Evolutionary conservation across 2,113 vertebrate genomes (phyloP).

Genomic region (Polyodon spathula): DNA sequence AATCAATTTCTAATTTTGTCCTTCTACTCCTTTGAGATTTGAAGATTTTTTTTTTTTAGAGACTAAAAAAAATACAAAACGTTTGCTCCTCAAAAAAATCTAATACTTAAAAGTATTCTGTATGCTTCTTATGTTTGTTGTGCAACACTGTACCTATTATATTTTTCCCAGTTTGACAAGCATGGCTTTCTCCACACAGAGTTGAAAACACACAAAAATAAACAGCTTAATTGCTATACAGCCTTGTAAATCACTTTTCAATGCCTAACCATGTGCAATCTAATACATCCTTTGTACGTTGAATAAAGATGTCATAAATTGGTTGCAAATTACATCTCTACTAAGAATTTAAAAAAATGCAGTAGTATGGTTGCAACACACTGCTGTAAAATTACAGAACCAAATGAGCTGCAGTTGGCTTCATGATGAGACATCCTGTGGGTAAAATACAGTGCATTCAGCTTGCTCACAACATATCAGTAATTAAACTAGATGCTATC

Average conservation of each 20-base stretch:
- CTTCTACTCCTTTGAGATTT: too few relatives aligned
- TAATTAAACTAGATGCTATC: slow-evolving; percentile 54
- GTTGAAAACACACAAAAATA: too few relatives aligned
- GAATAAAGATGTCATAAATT: slow-evolving; percentile 33
- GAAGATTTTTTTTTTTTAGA: too few relatives aligned
- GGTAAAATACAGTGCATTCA: slow-evolving; percentile 42
- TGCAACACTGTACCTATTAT: too few relatives aligned
- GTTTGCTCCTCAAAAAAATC: too few relatives aligned
- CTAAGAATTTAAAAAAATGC: slow-evolving; percentile 30
- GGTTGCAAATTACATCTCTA: slow-evolving; percentile 23
- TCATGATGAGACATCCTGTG: slow-evolving; percentile 46
- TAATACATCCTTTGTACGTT: slow-evolving; percentile 27
- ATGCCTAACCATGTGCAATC: slow-evolving; percentile 26
- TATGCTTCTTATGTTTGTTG: too few relatives aligned
- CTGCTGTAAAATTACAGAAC: slow-evolving; percentile 44
- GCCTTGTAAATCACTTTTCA: neutral
- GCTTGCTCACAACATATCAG: slow-evolving; percentile 46
- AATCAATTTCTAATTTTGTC: too few relatives aligned
- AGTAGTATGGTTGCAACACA: slow-evolving; percentile 31
- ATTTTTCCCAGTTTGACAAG: too few relatives aligned
- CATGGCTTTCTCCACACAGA: too few relatives aligned
- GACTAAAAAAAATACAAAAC: too few relatives aligned
- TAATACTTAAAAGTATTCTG: too few relatives aligned
- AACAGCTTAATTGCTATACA: neutral
- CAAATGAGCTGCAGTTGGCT: slow-evolving; percentile 44